A percentile compares a stretch with the other conserved stretches of the same genome.
These are phyloP conservation scores for Drosophila bipectinata DNA, from an alignment of 1,140 invertebrate species.

Conservation along the genomic window DNA sequence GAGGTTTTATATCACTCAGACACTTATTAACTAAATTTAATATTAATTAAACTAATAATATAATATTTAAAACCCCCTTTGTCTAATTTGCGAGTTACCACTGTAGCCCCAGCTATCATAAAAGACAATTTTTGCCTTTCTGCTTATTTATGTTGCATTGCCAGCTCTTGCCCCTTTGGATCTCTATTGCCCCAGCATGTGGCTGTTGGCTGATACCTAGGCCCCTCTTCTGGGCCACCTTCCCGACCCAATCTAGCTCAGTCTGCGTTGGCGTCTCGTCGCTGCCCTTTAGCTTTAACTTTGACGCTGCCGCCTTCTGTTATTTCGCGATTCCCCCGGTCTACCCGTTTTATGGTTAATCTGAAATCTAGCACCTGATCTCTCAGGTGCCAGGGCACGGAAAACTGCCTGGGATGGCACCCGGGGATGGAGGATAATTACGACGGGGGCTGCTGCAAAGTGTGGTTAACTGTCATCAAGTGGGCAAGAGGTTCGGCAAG, in stretches of 20 bases:
- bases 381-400: slow-evolving; percentile 5
- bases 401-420: not conserved
- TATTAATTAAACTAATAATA: not conserved
- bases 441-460: slow-evolving; percentile 13
- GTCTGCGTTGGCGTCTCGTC: slow-evolving; percentile 72
- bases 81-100: not conserved
- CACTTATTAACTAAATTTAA: not conserved
- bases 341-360: slow-evolving; percentile 36
- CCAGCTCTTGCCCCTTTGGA: slow-evolving; percentile 9
- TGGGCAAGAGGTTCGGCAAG: slow-evolving; percentile 35
- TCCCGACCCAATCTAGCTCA: slow-evolving; percentile 11
- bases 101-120: slow-evolving; percentile 53
- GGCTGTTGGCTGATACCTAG: slow-evolving; percentile 24
- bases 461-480: slow-evolving; percentile 48
- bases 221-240: not conserved
- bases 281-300: slow-evolving; percentile 70
- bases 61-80: not conserved
- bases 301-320: slow-evolving; percentile 51
- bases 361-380: slow-evolving; percentile 57
- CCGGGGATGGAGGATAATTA: slow-evolving; percentile 20
- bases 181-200: slow-evolving; percentile 5
- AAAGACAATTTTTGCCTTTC: slow-evolving; percentile 76
- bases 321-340: slow-evolving; percentile 18
- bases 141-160: slow-evolving; percentile 78
- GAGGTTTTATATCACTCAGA: not conserved